phyloP scores from a whole-genome alignment of 2,113 vertebrate species.

The Calypte anna region DNA sequence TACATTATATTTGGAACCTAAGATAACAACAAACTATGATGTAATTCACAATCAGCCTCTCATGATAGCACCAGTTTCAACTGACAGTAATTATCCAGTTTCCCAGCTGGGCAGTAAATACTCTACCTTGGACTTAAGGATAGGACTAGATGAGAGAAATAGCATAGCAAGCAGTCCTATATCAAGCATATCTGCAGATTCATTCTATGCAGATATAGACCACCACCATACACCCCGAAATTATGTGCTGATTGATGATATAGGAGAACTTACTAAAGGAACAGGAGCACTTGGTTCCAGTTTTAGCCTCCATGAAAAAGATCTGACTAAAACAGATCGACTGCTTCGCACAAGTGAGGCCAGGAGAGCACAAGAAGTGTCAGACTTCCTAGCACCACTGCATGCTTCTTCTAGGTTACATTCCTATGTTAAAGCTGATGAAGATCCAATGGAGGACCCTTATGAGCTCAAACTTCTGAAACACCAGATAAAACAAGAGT shows the following conservation, averaged over 20 bases:
- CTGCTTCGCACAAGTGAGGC: constrained; percentile 89
- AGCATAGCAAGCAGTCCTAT: constrained; percentile 96
- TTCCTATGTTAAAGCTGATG: constrained; percentile 92
- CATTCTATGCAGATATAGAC: constrained; percentile 96
- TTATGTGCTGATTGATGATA: constrained; percentile 96
- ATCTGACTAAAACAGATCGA: constrained; percentile 91
- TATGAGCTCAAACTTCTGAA: constrained; percentile 97
- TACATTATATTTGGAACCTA: constrained; percentile 90
- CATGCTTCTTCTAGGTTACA: constrained; percentile 87
- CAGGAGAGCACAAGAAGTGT: constrained; percentile 89
- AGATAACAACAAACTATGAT: constrained; percentile 94
- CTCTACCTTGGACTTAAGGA: constrained; percentile 89
- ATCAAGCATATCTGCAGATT: constrained; percentile 96
- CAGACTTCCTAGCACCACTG: constrained; percentile 91
- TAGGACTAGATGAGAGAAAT: constrained; percentile 92
- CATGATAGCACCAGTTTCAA: constrained; percentile 91
- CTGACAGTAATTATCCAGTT: constrained; percentile 88
- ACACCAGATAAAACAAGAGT: constrained; percentile 98
- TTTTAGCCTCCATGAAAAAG: constrained; percentile 94
- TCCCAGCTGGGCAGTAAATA: constrained; percentile 92
- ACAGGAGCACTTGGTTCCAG: constrained; percentile 84
- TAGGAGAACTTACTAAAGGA: constrained; percentile 94
- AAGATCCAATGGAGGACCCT: constrained; percentile 97
- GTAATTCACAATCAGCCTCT: constrained; percentile 93
- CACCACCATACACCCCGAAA: constrained; percentile 89